A percentile compares a stretch with the other conserved stretches of the same genome.
These are phyloP conservation scores for Nephrotoma guestfalica DNA, from an alignment of 2,888 invertebrate genomes.

Conservation along the genomic window DNA sequence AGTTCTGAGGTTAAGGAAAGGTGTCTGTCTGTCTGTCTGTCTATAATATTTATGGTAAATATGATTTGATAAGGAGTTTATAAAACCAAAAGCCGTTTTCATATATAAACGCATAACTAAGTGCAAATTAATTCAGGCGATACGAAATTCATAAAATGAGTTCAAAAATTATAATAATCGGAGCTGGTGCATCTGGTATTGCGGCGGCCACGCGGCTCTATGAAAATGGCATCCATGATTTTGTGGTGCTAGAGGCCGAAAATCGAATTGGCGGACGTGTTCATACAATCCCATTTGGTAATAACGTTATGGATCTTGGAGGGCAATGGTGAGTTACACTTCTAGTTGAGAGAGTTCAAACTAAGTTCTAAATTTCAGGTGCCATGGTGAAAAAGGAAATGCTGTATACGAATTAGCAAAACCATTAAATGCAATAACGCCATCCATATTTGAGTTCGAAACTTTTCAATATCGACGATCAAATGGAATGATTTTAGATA, in stretches of 20 bases:
- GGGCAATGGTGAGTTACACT: conserved; percentile 49
- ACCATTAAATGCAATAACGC: not conserved
- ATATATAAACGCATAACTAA: too few species aligned
- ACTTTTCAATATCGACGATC: conserved; percentile 26
- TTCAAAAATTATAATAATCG: conserved; percentile 14
- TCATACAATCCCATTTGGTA: conserved; percentile 19
- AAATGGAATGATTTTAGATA: conserved; percentile 26
- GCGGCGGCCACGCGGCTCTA: conserved; percentile 19
- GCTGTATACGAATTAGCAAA: not conserved
- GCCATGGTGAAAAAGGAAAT: conserved; percentile 1
- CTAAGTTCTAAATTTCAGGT: not conserved
- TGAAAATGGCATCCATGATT: conserved; percentile 28
- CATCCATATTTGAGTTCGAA: conserved; percentile 8
- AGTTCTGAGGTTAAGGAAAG: too few species aligned
- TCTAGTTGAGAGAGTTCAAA: not conserved
- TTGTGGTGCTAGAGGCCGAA: conserved; percentile 40
- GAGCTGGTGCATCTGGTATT: not conserved
- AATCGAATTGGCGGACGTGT: conserved; percentile 25
- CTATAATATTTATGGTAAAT: too few species aligned
- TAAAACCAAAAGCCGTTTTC: too few species aligned
- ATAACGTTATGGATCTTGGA: conserved; percentile 46
- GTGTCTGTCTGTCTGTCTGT: too few species aligned
- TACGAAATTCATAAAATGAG: not conserved
- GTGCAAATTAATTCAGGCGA: too few species aligned
- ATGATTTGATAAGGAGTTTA: too few species aligned